Conservation (phyloP, 2,888 invertebrate species). For the Alcis repandata region DNA sequence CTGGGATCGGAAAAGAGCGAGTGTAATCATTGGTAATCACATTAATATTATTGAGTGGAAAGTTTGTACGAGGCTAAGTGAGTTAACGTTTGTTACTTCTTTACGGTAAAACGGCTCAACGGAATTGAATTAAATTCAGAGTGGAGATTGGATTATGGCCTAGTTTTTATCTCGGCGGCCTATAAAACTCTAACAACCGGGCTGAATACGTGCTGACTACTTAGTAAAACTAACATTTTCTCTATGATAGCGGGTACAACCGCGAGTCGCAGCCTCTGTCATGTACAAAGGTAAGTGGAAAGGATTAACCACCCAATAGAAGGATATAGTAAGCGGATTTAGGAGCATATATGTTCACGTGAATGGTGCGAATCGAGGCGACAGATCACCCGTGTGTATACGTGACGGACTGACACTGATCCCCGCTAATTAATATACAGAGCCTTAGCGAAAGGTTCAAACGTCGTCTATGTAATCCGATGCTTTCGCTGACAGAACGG, state of each 20-base stretch:
- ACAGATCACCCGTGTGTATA: constrained; percentile 57
- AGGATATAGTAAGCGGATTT: constrained; percentile 36
- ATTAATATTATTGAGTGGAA: too few relatives aligned
- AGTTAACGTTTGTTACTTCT: too few relatives aligned
- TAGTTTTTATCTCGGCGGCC: too few relatives aligned
- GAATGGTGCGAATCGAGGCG: constrained; percentile 40
- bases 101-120: too few relatives aligned
- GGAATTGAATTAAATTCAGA: too few relatives aligned
- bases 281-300: constrained; percentile 40
- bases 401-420: constrained; percentile 59
- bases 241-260: too few relatives aligned
- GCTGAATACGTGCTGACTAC: too few relatives aligned
- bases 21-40: constrained; percentile 9
- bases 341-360: constrained; percentile 30
- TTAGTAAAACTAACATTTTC: too few relatives aligned
- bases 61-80: too few relatives aligned
- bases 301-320: constrained; percentile 40
- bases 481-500: constrained; percentile 21
- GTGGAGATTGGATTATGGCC: too few relatives aligned
- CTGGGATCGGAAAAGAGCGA: constrained; percentile 11
- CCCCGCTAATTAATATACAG: constrained; percentile 62
- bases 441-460: constrained; percentile 51
- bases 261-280: too few relatives aligned
- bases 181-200: too few relatives aligned
- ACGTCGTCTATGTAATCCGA: constrained; percentile 53